Percentiles rank a stretch among this genome's conserved stretches.
Evolutionary conservation across 1,140 invertebrate genomes (phyloP).

Genomic region (Oryzaephilus surinamensis): DNA sequence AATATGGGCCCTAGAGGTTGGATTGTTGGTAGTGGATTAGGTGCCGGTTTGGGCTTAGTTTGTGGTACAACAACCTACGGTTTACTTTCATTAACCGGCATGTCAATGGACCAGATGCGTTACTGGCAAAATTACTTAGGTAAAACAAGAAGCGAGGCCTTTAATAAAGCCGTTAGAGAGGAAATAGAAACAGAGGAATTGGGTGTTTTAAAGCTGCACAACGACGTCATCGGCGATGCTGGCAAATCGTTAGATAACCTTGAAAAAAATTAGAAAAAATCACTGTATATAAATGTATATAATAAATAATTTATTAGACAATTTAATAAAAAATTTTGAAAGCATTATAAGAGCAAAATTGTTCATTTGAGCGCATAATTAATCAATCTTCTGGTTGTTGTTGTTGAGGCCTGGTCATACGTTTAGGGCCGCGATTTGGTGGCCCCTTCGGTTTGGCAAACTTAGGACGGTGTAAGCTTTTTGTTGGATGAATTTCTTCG

Average conservation of each 20-base stretch:
- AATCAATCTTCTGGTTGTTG: neutral
- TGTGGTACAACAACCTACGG: constrained; percentile 38
- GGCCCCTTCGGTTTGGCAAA: constrained; percentile 95
- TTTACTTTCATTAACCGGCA: constrained; percentile 41
- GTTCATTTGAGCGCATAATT: neutral
- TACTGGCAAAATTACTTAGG: constrained; percentile 43
- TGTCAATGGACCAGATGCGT: constrained; percentile 42
- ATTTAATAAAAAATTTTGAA: constrained; percentile 9
- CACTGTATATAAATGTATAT: too few relatives aligned
- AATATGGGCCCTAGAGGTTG: constrained; percentile 51
- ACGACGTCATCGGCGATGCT: constrained; percentile 13
- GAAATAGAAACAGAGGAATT: constrained; percentile 22
- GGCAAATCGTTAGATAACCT: too few relatives aligned
- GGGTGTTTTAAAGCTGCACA: constrained; percentile 16
- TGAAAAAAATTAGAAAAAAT: too few relatives aligned
- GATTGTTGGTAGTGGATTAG: constrained; percentile 48
- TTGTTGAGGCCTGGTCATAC: constrained; percentile 61
- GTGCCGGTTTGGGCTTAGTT: constrained; percentile 40
- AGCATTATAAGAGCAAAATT: constrained; percentile 3
- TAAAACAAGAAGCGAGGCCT: constrained; percentile 27
- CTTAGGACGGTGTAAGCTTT: constrained; percentile 77
- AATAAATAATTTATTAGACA: too few relatives aligned
- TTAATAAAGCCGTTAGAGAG: constrained; percentile 25
- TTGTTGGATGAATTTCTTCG: constrained; percentile 91
- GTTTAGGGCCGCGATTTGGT: constrained; percentile 78